These are phyloP conservation scores for Drosophila seclusa DNA, from an alignment of 2,888 invertebrate species.

Conservation along the genomic window DNA sequence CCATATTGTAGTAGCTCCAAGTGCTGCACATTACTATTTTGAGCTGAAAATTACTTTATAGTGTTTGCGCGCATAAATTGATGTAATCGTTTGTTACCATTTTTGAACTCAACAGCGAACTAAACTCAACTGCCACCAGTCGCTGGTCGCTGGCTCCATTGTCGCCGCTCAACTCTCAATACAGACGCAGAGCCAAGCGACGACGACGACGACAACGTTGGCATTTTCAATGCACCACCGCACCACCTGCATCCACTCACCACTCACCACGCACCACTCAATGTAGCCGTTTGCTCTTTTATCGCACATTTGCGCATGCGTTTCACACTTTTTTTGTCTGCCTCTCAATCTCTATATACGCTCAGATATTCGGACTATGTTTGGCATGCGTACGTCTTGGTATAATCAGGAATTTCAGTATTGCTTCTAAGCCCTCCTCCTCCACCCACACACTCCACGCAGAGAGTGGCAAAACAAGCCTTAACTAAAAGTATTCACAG, in stretches of 20 bases:
- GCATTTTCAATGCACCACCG: conserved; percentile 25
- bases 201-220: conserved; percentile 5
- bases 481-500: neutral
- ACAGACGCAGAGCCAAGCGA: neutral
- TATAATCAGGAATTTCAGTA: conserved; percentile 49
- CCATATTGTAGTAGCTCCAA: conserved; percentile 47
- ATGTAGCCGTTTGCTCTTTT: conserved; percentile 39
- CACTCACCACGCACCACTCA: neutral
- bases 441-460: conserved; percentile 13
- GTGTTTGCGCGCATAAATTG: conserved; percentile 83
- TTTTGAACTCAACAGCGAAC: conserved; percentile 66
- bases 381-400: conserved; percentile 68
- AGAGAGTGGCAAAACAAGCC: neutral
- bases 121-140: conserved; percentile 55
- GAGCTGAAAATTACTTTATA: conserved; percentile 82
- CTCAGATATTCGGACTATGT: conserved; percentile 64
- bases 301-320: conserved; percentile 72
- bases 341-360: conserved; percentile 32
- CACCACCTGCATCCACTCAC: conserved; percentile 9
- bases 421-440: conserved; percentile 19
- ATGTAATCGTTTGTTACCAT: conserved; percentile 84
- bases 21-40: conserved; percentile 62
- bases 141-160: conserved; percentile 37
- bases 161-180: conserved; percentile 23
- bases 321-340: conserved; percentile 67